Base-by-base conservation (phyloP, 1,140 invertebrate species). In the Berghia stephanieae region DNA sequence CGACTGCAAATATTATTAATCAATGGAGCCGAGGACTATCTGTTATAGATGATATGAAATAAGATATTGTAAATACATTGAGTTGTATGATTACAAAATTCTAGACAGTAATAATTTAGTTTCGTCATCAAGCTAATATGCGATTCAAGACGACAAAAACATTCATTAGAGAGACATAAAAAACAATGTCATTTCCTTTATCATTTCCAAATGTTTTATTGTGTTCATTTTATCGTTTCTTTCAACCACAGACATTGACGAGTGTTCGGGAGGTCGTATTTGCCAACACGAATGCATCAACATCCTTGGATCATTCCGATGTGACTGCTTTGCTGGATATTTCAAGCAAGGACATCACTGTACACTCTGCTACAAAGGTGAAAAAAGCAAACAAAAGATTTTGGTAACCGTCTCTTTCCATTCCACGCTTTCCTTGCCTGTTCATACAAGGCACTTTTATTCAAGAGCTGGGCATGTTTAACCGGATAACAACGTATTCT, bases 191-290 rank as follows among this genome's bases (percentile, higher is more conserved):
- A 36, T 49, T 44, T 31, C 24, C 24, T 66, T n/a, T 67, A 55
- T 27, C n/a, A 3, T 49, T 36, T 42, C 27, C 21, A 24, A 27
- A 6, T 16, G 24, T 63, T 31, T 52, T 18, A 63, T 36, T 27
- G 31, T 24, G 27, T 49, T n/a, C 68, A 38, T 21, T 31, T 46
- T 38, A 1, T 66, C 43, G 4, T 60, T 52, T 68, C 10, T 24
- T 18, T 60, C 78, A 79, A 67, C 49, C 79, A 27, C 73, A 83
- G 84, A 84, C 69, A 60, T 80, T 4, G 75, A 84, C 52, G 85
- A 86, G 57, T 86, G 85, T 68, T 86, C 90, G n/a, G 86, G 90
- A n/a, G 77, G 75, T 40, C 79, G 63, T 24, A 75, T 79, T n/a
- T 84, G 84, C 74, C 46, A 80, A 42, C 75, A 84, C n/a, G 21